Percentiles rank a stretch among this genome's conserved stretches.
phyloP scores from a whole-genome alignment of 2,888 invertebrate species.

The Macropis europaea region DNA sequence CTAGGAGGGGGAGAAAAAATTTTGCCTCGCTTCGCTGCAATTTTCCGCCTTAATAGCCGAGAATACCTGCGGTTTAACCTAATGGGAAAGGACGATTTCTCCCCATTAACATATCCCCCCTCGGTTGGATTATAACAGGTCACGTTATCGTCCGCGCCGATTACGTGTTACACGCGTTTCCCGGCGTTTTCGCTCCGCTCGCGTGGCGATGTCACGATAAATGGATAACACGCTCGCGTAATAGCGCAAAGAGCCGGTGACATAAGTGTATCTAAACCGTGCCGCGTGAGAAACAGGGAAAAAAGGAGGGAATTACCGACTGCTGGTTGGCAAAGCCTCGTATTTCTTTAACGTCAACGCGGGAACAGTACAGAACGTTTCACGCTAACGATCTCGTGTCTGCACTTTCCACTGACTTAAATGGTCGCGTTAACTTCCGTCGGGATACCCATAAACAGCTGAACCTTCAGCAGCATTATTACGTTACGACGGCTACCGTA shows the following conservation, averaged over 20 bases:
- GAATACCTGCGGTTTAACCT: slow-evolving; percentile 18
- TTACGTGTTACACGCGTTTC: slow-evolving; percentile 18
- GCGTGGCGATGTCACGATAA: slow-evolving; percentile 29
- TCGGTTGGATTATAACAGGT: slow-evolving; percentile 22
- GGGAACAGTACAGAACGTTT: slow-evolving; percentile 32
- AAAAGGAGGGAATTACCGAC: slow-evolving; percentile 2
- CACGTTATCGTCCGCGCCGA: slow-evolving; percentile 15
- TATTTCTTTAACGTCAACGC: slow-evolving; percentile 31
- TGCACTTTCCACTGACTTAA: slow-evolving; percentile 46
- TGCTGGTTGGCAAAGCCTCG: slow-evolving; percentile 2
- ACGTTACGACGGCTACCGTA: not conserved
- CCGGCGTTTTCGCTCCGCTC: not conserved
- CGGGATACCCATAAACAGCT: slow-evolving; percentile 29
- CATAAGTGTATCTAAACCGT: slow-evolving; percentile 16
- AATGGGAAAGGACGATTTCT: slow-evolving; percentile 34
- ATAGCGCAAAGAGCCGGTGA: slow-evolving; percentile 21
- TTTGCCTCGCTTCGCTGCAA: slow-evolving; percentile 8
- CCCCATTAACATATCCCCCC: slow-evolving; percentile 36
- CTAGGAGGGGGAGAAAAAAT: not conserved
- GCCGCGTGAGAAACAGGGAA: slow-evolving; percentile 17
- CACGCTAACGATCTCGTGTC: slow-evolving; percentile 50
- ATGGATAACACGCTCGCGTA: slow-evolving; percentile 5
- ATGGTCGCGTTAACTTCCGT: slow-evolving; percentile 46
- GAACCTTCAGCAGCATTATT: not conserved
- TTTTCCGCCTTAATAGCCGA: slow-evolving; percentile 27